phyloP scores from a whole-genome alignment of 2,113 vertebrate species.

The Embiotoca jacksoni region DNA sequence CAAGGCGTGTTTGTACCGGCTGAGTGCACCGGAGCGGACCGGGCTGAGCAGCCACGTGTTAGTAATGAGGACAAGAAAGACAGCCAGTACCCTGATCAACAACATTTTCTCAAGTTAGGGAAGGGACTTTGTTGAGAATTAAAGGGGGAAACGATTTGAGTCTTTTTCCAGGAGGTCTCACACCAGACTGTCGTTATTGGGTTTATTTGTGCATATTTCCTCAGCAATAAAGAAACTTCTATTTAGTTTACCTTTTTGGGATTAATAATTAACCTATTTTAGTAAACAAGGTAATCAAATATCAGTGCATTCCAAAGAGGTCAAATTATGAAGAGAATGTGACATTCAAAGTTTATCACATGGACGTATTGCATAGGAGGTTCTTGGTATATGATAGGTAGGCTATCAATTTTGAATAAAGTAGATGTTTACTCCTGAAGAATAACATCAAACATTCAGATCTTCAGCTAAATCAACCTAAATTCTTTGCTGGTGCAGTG shows the following conservation, averaged over 20 bases:
- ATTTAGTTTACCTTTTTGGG: not conserved
- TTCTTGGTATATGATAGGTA: conserved; percentile 1
- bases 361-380: conserved; percentile 24
- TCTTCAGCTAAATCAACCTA: not conserved
- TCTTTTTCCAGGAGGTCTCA: conserved; percentile 22
- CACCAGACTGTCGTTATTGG: conserved; percentile 10
- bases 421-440: not conserved
- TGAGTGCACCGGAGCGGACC: conserved; percentile 72
- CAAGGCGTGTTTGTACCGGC: conserved; percentile 77
- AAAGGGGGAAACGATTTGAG: not conserved
- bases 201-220: conserved; percentile 26
- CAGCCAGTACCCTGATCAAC: conserved; percentile 79
- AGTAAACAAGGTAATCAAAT: conserved; percentile 6
- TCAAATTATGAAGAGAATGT: not conserved
- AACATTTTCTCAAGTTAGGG: conserved; percentile 74
- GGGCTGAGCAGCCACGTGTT: conserved; percentile 80
- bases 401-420: not conserved
- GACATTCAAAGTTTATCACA: conserved; percentile 23
- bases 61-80: conserved; percentile 82
- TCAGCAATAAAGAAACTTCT: not conserved
- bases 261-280: not conserved
- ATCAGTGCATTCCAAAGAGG: conserved; percentile 60
- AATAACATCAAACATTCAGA: conserved; percentile 10
- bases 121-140: conserved; percentile 16
- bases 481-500: conserved; percentile 10